Percentiles rank a stretch among this genome's conserved stretches.
Evolutionary conservation across 2,888 invertebrate genomes (phyloP).

Genomic region (Orchestes rusci): DNA sequence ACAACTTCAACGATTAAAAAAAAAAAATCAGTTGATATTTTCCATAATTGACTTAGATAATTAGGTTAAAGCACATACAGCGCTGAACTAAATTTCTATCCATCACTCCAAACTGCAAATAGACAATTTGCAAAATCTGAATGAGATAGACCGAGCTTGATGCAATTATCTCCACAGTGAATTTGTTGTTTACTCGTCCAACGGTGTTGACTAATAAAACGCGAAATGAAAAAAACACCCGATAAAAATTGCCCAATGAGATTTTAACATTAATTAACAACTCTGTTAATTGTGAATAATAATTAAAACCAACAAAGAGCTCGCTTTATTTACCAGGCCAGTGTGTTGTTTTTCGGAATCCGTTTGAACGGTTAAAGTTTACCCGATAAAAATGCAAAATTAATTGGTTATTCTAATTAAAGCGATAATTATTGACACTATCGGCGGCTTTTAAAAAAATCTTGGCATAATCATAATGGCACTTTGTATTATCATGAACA

Average conservation of each 20-base stretch:
- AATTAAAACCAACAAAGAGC: constrained; percentile 20
- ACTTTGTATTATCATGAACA: no score
- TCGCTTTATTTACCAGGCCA: constrained; percentile 4
- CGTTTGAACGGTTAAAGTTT: constrained; percentile 6
- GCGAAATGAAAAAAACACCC: constrained; percentile 8
- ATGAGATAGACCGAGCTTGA: no score
- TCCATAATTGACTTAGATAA: no score
- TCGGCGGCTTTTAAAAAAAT: constrained; percentile 17
- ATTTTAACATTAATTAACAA: constrained; percentile 18
- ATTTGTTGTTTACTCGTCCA: constrained; percentile 17
- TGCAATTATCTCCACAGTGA: constrained; percentile 10
- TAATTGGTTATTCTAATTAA: constrained; percentile 22
- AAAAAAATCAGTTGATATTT: no score
- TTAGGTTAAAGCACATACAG: no score
- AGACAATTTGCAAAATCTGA: no score
- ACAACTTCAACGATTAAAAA: no score
- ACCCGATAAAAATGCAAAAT: constrained; percentile 17
- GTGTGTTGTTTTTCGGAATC: constrained; percentile 13
- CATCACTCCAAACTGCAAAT: no score
- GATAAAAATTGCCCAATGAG: constrained; percentile 20
- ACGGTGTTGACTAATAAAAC: constrained; percentile 21
- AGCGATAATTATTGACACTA: constrained; percentile 20
- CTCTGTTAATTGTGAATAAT: constrained; percentile 14
- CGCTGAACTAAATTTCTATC: no score
- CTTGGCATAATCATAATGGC: no score